Conservation (phyloP, 2,888 invertebrate genomes). For the Dichetophora obliterata region DNA sequence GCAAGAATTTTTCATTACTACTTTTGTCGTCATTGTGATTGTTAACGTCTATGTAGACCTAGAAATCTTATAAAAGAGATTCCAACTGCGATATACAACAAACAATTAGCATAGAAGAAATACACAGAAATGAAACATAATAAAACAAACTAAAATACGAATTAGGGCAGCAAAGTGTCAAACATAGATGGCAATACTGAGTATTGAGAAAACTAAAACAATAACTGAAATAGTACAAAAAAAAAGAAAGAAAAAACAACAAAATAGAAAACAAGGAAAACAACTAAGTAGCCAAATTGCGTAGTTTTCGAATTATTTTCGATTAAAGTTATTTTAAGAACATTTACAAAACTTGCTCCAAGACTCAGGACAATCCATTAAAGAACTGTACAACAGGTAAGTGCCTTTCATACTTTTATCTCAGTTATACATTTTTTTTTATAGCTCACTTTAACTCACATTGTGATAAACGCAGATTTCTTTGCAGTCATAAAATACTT, state of each 20-base stretch:
- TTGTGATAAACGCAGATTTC: too few relatives aligned
- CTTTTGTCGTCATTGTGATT: slow-evolving; percentile 60
- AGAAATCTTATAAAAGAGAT: slow-evolving; percentile 48
- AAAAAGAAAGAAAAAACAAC: neutral
- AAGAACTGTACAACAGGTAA: neutral
- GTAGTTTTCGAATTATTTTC: too few relatives aligned
- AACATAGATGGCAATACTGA: slow-evolving; percentile 37
- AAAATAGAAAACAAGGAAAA: neutral
- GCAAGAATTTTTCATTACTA: slow-evolving; percentile 59
- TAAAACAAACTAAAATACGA: slow-evolving; percentile 32
- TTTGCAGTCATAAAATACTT: too few relatives aligned
- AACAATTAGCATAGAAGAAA: slow-evolving; percentile 18
- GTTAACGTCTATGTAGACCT: slow-evolving; percentile 59
- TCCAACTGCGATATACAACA: slow-evolving; percentile 41
- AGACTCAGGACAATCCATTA: too few relatives aligned
- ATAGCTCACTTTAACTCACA: neutral
- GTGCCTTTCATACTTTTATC: neutral
- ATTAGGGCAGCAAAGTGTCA: slow-evolving; percentile 34
- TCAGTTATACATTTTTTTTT: neutral
- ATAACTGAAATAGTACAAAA: slow-evolving; percentile 43
- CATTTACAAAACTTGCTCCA: too few relatives aligned
- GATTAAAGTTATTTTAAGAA: too few relatives aligned
- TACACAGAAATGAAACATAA: slow-evolving; percentile 32
- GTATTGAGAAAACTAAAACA: slow-evolving; percentile 35
- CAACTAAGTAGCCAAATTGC: neutral